These are phyloP conservation scores for Clarias gariepinus DNA, from an alignment of 2,113 vertebrate species.

Conservation along the genomic window DNA sequence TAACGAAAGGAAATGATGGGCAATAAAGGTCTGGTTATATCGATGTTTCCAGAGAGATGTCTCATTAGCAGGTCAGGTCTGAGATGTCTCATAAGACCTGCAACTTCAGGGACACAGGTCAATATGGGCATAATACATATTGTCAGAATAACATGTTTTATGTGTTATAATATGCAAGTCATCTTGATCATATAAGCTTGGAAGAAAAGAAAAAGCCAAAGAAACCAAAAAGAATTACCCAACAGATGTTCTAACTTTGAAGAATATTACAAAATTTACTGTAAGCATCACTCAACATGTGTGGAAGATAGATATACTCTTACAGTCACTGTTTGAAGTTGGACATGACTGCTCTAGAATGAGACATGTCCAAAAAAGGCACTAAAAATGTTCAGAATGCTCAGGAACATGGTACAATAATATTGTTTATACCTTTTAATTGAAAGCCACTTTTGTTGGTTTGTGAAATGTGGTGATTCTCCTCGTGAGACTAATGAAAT, in stretches of 20 bases:
- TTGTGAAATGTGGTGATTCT: not conserved
- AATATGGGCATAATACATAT: not conserved
- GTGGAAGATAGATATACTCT: no score
- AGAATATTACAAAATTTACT: no score
- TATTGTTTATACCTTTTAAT: constrained; percentile 2
- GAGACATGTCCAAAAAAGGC: not conserved
- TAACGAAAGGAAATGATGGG: not conserved
- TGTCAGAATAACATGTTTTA: no score
- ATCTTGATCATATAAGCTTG: not conserved
- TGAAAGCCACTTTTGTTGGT: not conserved
- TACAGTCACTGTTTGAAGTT: not conserved
- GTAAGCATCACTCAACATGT: no score
- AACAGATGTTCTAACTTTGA: no score
- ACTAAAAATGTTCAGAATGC: not conserved
- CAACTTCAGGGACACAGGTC: not conserved
- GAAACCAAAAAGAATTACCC: not conserved
- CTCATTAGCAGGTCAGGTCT: not conserved
- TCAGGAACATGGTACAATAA: not conserved
- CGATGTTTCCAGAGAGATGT: not conserved
- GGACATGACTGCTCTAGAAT: not conserved
- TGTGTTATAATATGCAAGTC: not conserved
- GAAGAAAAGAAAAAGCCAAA: not conserved
- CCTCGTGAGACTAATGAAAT: not conserved
- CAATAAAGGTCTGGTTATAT: not conserved
- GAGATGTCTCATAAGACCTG: no score